Conservation (phyloP, 2,888 invertebrate genomes). For the Sepiola atlantica region DNA sequence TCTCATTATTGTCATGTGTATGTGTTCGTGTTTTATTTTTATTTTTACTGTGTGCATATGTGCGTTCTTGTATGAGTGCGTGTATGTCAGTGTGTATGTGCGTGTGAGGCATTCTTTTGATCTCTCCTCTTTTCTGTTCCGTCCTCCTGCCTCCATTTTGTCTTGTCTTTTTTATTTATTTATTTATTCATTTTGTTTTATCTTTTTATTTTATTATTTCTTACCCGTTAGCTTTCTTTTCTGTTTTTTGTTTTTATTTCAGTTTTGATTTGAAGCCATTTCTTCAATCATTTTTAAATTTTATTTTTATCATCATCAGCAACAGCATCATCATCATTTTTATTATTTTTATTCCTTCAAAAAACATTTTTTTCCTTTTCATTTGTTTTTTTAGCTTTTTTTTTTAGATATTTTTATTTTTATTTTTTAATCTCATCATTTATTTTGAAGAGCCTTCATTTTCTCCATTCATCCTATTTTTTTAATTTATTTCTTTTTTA, state of each 20-base stretch:
- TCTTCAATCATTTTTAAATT: not conserved
- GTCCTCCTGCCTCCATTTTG: not conserved
- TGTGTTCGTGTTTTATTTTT: not conserved
- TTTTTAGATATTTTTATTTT: too few species aligned
- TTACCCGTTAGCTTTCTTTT: not conserved
- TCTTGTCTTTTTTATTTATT: not conserved
- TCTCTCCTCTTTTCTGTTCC: not conserved
- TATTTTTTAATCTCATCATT: not conserved
- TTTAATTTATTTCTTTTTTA: too few species aligned
- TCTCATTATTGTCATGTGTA: not conserved
- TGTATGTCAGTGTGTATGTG: too few species aligned
- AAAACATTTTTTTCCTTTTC: too few species aligned
- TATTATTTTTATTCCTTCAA: too few species aligned
- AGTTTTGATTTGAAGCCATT: not conserved
- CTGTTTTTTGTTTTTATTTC: not conserved
- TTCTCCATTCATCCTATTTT: not conserved
- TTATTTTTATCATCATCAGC: not conserved
- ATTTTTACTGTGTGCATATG: not conserved
- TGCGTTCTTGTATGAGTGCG: too few species aligned
- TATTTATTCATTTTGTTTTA: not conserved
- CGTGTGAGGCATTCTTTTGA: not conserved
- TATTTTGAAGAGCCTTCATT: not conserved
- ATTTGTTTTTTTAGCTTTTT: too few species aligned
- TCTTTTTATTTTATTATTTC: not conserved
- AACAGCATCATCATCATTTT: too few species aligned